A percentile compares a stretch with the other conserved stretches of the same genome.
These are phyloP conservation scores for Sanderia malayensis DNA, from an alignment of 30 jellyfish, hydroid and myxozoan genomes.

Conservation along the genomic window DNA sequence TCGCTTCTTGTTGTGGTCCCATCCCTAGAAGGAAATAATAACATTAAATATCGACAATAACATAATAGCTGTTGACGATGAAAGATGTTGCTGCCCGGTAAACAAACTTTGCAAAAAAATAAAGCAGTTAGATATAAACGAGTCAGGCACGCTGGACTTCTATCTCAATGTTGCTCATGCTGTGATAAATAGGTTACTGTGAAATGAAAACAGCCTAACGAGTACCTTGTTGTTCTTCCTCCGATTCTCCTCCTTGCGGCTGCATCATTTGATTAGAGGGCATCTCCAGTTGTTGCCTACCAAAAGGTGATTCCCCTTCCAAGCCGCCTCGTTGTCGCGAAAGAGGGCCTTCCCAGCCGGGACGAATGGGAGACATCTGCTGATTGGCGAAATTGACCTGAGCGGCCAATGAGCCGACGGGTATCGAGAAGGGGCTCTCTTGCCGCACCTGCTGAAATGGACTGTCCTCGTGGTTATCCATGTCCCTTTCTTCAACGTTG, in stretches of 20 bases:
- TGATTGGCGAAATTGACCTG: constrained; percentile 52
- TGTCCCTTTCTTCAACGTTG: constrained; percentile 11
- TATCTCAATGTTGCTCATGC: too few species aligned
- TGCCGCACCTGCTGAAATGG: constrained; percentile 53
- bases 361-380: constrained; percentile 55
- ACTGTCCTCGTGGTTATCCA: constrained; percentile 64
- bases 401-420: constrained; percentile 34
- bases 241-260: constrained; percentile 31
- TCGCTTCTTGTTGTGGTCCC: constrained; percentile 36
- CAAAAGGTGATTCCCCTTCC: constrained; percentile 11
- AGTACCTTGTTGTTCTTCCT: constrained; percentile 41
- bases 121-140: too few species aligned
- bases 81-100: too few species aligned
- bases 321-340: too few species aligned
- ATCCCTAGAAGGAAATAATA: too few species aligned
- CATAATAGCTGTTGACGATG: too few species aligned
- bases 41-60: too few species aligned
- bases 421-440: constrained; percentile 58
- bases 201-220: too few species aligned
- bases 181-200: too few species aligned
- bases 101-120: too few species aligned
- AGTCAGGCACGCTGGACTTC: too few species aligned
- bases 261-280: constrained; percentile 15
- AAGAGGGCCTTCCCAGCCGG: constrained; percentile 41
- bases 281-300: constrained; percentile 43